These are phyloP conservation scores for Drosophila baimaii DNA, from an alignment of 1,140 invertebrate species.

Conservation along the genomic window DNA sequence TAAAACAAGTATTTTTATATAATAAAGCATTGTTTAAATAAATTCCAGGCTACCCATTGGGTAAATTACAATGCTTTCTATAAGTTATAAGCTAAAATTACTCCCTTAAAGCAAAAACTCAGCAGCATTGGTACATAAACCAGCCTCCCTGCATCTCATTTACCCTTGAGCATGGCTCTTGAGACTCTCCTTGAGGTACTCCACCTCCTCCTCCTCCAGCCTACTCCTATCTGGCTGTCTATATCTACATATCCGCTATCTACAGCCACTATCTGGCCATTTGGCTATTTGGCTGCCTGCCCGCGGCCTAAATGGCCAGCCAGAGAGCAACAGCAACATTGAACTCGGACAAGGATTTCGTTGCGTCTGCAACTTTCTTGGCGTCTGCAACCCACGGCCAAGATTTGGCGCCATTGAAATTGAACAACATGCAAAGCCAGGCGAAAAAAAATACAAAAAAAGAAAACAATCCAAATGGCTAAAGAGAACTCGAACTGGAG, in stretches of 20 bases:
- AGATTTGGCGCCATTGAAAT: conserved; percentile 80
- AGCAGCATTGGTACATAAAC: not conserved
- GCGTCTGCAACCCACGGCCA: conserved; percentile 68
- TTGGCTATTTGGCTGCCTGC: conserved; percentile 27
- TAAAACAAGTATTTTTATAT: not conserved
- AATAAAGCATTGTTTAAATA: not conserved
- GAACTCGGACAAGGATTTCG: conserved; percentile 69
- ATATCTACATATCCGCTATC: conserved; percentile 48
- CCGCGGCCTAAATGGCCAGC: conserved; percentile 63
- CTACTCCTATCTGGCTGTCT: conserved; percentile 55
- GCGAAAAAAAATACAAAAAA: not conserved
- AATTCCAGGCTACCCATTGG: not conserved
- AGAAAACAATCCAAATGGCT: conserved; percentile 7
- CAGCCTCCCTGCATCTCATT: not conserved
- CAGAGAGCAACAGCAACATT: conserved; percentile 17
- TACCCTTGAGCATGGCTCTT: conserved; percentile 11
- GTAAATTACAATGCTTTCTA: not conserved
- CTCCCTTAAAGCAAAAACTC: not conserved
- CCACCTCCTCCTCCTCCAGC: conserved; percentile 25
- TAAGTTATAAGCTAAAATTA: not conserved
- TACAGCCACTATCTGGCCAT: conserved; percentile 42
- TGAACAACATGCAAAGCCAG: conserved; percentile 71
- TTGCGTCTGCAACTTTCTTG: conserved; percentile 59
- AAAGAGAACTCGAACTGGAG: conserved; percentile 37
- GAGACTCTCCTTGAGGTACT: conserved; percentile 21